A percentile compares a stretch with the other conserved stretches of the same genome.
Conservation (phyloP, 1,140 invertebrate species). For the Semibalanus balanoides region DNA sequence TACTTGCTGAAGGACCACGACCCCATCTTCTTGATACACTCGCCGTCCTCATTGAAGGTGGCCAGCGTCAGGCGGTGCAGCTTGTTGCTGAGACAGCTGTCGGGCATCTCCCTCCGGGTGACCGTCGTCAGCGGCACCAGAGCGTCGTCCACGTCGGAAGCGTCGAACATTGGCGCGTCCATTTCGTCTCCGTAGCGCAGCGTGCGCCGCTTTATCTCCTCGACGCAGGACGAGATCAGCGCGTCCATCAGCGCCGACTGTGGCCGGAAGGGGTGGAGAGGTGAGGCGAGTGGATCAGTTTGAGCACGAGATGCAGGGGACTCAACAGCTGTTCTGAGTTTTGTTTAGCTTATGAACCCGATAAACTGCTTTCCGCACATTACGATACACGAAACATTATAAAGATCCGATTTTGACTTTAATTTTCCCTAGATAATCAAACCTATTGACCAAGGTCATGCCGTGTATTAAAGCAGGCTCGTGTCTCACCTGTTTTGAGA, state of each 20-base stretch:
- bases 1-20: conserved; percentile 24
- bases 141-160: conserved; percentile 29
- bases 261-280: no score
- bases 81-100: conserved; percentile 45
- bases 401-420: no score
- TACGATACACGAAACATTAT: no score
- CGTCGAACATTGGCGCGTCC: conserved; percentile 23
- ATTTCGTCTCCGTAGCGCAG: conserved; percentile 33
- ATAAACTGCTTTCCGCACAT: no score
- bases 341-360: no score
- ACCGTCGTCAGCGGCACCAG: conserved; percentile 34
- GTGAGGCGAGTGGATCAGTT: no score
- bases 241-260: conserved; percentile 78
- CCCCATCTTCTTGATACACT: conserved; percentile 22
- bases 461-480: no score
- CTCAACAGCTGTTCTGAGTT: neutral
- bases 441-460: no score
- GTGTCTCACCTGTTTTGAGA: conserved; percentile 54
- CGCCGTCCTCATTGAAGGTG: conserved; percentile 72
- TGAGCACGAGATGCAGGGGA: no score
- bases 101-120: conserved; percentile 29
- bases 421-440: no score
- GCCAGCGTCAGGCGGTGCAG: conserved; percentile 68
- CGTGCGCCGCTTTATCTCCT: conserved; percentile 44
- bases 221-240: conserved; percentile 69